Percentiles rank a stretch among this genome's conserved stretches.
Conservation (phyloP, 2,888 invertebrate genomes). For the Pimpla rufipes region DNA sequence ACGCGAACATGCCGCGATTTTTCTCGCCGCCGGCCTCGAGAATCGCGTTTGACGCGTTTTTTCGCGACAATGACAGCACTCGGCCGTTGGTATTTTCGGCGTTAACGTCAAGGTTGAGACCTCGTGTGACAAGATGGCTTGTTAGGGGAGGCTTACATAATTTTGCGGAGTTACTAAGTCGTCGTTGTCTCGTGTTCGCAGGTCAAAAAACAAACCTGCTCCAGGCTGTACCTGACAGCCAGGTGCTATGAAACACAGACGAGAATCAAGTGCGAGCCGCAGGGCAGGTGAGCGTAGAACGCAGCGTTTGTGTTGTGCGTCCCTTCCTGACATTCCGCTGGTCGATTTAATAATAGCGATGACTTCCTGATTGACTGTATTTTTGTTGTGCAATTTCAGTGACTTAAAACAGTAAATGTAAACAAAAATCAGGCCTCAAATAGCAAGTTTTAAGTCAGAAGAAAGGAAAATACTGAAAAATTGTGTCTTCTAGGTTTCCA, state of each 20-base stretch:
- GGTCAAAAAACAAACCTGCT: slow-evolving; percentile 80
- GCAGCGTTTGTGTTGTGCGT: neutral
- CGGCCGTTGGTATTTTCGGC: slow-evolving; percentile 30
- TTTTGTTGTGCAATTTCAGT: neutral
- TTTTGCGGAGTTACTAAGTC: slow-evolving; percentile 71
- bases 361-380: neutral
- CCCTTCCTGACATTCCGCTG: neutral
- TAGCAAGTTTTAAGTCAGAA: neutral
- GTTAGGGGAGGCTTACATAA: slow-evolving; percentile 80
- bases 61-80: slow-evolving; percentile 18
- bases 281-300: slow-evolving; percentile 73
- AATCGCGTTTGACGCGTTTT: neutral
- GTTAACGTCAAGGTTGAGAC: slow-evolving; percentile 73
- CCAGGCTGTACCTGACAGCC: slow-evolving; percentile 77
- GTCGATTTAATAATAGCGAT: neutral
- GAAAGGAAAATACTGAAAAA: neutral
- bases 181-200: slow-evolving; percentile 65
- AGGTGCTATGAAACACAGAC: slow-evolving; percentile 78
- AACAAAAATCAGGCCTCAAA: neutral
- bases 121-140: slow-evolving; percentile 81
- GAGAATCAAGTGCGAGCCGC: slow-evolving; percentile 76
- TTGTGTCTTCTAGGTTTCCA: neutral
- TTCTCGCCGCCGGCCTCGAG: neutral
- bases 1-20: neutral
- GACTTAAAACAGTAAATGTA: neutral